A percentile compares a stretch with the other conserved stretches of the same genome.
These are phyloP conservation scores for Bradypus variegatus DNA, from an alignment of 2,797 vertebrate species.

Conservation along the genomic window DNA sequence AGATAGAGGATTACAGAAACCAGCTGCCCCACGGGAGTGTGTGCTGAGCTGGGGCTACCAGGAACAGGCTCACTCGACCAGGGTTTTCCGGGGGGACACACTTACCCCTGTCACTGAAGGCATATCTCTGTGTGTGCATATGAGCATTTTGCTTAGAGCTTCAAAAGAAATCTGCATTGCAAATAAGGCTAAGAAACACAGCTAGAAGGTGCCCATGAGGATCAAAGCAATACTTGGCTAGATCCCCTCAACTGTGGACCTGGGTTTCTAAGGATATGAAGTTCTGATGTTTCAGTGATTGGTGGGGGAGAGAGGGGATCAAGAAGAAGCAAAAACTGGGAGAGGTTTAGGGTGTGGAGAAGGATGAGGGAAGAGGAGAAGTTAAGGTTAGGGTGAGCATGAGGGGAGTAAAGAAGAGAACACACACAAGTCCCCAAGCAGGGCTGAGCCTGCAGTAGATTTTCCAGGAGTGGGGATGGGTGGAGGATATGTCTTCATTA, in stretches of 20 bases:
- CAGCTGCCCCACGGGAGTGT: fast-evolving
- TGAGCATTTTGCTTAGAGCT: background rate
- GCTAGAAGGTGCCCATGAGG: background rate
- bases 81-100: fast-evolving
- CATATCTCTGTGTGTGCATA: fast-evolving
- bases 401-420: background rate
- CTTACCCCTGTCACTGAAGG: fast-evolving
- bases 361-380: background rate
- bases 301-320: background rate
- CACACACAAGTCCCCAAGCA: background rate
- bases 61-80: background rate
- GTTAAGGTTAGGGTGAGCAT: background rate
- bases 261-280: background rate
- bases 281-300: background rate
- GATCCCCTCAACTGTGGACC: background rate
- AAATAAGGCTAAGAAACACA: background rate
- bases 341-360: background rate
- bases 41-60: background rate
- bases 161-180: background rate
- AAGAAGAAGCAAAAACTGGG: background rate
- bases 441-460: background rate
- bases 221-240: background rate
- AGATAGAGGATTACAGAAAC: background rate
- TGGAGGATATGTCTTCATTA: background rate
- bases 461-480: background rate